Base-by-base conservation (phyloP, 1,140 invertebrate genomes). In the Dolichoris vasculosae region DNA sequence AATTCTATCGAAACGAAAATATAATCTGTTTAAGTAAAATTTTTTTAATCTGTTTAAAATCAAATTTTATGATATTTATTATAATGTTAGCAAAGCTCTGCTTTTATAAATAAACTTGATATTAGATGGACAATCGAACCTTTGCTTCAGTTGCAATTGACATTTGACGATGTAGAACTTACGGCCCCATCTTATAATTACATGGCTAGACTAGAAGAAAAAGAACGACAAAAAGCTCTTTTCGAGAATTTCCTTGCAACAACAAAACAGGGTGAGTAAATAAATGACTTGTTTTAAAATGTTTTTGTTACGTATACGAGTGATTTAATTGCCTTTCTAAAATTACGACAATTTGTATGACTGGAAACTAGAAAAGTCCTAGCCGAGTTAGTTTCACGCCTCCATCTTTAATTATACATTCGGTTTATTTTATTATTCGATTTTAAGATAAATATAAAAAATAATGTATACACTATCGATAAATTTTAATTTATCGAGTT, bases 51-150 rank as follows among this genome's bases (percentile, higher is more conserved):
- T 26, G 13, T 59, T 59, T 26, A 59, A 3, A 59, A 9, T 26
- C 4, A 59, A 59, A 51, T 51, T 51, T 51, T 17, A 51, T 51
- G 15, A 17, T 17, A 51, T 51, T 51, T 17, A n/a, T n/a, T n/a
- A 51, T 32, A 17, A 15, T 11, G 0, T 55, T 51, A 30, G 32
- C 75, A 2, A 55, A 6, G 15, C 9, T 13, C 9, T 35, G 23
- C 4, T 35, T 76, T 32, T 59, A 6, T 59, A 2, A 13, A 20
- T 40, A 20, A 71, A 71, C 15, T 30, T 63, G 6, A 26, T n/a
- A n/a, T 82, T 69, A 95, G 95, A 84, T 95, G 94, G 91, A 94
- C 95, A 83, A 94, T 95, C 87, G 93, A 95, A 88, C 90, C 94
- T n/a, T 88, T 95, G 82, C 91, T 94, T 63, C 91, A 94, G 89